Evolutionary conservation across 1,140 invertebrate genomes (phyloP).

Genomic region (Ooceraea biroi): DNA sequence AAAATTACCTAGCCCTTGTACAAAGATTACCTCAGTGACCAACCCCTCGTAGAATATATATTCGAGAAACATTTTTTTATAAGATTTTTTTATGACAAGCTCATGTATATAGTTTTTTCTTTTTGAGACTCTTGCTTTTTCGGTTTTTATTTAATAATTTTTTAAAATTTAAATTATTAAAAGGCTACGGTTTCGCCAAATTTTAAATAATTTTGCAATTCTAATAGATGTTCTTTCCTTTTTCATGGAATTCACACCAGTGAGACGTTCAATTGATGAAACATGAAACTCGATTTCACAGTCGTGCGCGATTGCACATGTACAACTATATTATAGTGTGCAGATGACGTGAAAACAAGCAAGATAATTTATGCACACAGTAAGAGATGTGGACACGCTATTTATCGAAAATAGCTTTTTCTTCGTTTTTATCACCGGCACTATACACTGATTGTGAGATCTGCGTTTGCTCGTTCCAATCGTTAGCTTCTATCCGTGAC

Average conservation of each 20-base stretch:
- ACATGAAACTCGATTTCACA: not conserved
- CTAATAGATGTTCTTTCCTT: not conserved
- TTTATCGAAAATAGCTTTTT: slow-evolving; percentile 26
- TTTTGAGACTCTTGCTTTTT: not conserved
- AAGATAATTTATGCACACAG: too few species aligned
- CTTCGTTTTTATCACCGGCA: not conserved
- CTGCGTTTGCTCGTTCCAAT: slow-evolving; percentile 31
- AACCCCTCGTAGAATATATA: too few species aligned
- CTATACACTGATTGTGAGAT: not conserved
- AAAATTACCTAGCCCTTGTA: too few species aligned
- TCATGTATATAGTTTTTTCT: not conserved
- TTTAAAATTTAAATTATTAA: not conserved
- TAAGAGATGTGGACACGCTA: too few species aligned
- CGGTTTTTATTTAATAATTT: not conserved
- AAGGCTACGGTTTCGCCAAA: not conserved
- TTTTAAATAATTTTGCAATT: not conserved
- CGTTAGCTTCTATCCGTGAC: slow-evolving; percentile 60
- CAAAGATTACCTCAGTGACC: too few species aligned
- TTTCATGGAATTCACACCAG: not conserved
- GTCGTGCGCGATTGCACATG: slow-evolving; percentile 17
- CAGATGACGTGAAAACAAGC: not conserved
- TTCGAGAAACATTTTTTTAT: too few species aligned
- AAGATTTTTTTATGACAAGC: not conserved
- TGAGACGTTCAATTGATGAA: not conserved
- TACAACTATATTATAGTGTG: not conserved